Conservation (phyloP, 2,888 invertebrate species). For the Zele albiditarsus region DNA sequence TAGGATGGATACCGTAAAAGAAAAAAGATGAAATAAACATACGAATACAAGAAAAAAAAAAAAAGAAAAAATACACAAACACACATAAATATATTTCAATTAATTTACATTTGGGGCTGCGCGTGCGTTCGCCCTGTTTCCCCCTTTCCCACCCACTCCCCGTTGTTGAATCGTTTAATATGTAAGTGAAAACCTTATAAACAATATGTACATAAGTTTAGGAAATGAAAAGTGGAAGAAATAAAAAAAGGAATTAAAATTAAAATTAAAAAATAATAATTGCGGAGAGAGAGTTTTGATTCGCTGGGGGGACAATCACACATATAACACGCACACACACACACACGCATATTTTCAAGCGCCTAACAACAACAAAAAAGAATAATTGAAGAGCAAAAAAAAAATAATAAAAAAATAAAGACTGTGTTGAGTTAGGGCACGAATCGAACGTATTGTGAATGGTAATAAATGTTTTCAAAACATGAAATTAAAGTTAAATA, state of each 20-base stretch:
- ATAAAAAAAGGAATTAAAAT: constrained; percentile 16
- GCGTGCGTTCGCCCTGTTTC: neutral
- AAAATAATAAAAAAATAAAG: constrained; percentile 21
- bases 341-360: constrained; percentile 20
- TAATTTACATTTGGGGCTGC: constrained; percentile 14
- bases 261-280: constrained; percentile 18
- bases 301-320: constrained; percentile 52
- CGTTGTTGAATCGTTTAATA: constrained; percentile 56
- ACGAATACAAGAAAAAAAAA: neutral
- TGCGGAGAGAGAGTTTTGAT: constrained; percentile 49
- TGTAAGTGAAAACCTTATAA: constrained; percentile 58
- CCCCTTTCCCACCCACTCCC: constrained; percentile 49
- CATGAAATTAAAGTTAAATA: neutral
- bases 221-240: constrained; percentile 32
- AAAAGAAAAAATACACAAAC: constrained; percentile 32
- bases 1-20: constrained; percentile 15
- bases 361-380: constrained; percentile 28
- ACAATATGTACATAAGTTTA: constrained; percentile 55
- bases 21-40: constrained; percentile 9
- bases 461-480: constrained; percentile 1
- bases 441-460: constrained; percentile 31
- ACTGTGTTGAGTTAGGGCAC: constrained; percentile 39
- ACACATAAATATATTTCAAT: constrained; percentile 44
- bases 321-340: constrained; percentile 33
- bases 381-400: constrained; percentile 18